A percentile compares a stretch with the other conserved stretches of the same genome.
phyloP scores from a whole-genome alignment of 1,140 invertebrate species.

The Aphelinus certus region DNA sequence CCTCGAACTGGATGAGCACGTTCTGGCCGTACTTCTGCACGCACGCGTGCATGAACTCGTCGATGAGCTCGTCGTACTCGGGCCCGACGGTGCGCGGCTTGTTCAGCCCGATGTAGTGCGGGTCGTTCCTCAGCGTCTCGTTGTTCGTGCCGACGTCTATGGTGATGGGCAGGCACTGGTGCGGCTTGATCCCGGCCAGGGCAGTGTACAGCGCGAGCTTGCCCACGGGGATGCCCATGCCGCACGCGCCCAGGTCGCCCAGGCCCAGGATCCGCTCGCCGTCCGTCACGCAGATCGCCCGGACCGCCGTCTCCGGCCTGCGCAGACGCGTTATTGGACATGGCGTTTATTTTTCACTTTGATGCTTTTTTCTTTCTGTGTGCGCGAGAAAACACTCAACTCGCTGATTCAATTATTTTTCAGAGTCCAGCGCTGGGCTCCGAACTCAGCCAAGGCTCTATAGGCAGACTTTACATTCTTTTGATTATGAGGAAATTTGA shows the following conservation, averaged over 20 bases:
- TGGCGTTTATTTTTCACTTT: not conserved
- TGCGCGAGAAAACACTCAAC: too few species aligned
- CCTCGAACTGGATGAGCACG: slow-evolving; percentile 93
- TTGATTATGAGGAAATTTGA: too few species aligned
- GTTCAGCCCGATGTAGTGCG: slow-evolving; percentile 92
- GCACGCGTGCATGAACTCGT: slow-evolving; percentile 98
- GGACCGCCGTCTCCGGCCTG: slow-evolving; percentile 92
- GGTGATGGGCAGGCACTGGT: slow-evolving; percentile 90
- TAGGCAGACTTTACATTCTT: too few species aligned
- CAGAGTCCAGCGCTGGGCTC: too few species aligned
- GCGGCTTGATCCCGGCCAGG: slow-evolving; percentile 91
- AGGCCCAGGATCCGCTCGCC: slow-evolving; percentile 94
- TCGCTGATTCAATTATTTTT: too few species aligned
- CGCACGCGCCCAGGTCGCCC: slow-evolving; percentile 93
- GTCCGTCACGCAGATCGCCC: slow-evolving; percentile 94
- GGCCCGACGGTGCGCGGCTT: slow-evolving; percentile 86
- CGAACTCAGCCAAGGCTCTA: too few species aligned
- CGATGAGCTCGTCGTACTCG: slow-evolving; percentile 94
- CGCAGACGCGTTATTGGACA: not conserved
- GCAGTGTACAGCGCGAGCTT: slow-evolving; percentile 94
- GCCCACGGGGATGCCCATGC: slow-evolving; percentile 96
- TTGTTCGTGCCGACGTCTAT: slow-evolving; percentile 95
- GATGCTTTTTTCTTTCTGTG: not conserved
- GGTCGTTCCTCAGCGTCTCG: slow-evolving; percentile 88
- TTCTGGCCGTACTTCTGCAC: slow-evolving; percentile 91